Conservation (phyloP, 2,113 vertebrate species). For the Lutjanus erythropterus region DNA sequence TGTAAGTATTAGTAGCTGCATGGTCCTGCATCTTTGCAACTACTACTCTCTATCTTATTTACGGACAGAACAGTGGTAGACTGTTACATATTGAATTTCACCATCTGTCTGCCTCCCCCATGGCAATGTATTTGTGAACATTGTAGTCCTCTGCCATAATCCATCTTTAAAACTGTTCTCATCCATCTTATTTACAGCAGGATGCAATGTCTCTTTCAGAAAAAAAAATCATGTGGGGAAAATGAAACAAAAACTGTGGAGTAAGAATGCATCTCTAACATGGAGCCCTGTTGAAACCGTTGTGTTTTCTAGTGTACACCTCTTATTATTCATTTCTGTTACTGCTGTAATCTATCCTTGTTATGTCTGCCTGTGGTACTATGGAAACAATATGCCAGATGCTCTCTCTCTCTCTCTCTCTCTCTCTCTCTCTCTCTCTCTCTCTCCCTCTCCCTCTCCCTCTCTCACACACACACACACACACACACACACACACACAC, state of each 20-base stretch:
- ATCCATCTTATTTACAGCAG: constrained; percentile 34
- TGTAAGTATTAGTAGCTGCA: neutral
- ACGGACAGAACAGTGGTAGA: neutral
- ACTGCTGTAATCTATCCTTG: constrained; percentile 23
- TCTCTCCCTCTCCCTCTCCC: neutral
- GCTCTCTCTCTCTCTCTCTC: neutral
- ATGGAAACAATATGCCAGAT: constrained; percentile 20
- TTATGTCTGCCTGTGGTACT: constrained; percentile 7
- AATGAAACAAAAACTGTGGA: neutral
- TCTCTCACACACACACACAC: neutral
- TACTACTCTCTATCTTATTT: neutral
- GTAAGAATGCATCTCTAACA: neutral
- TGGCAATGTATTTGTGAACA: constrained; percentile 4
- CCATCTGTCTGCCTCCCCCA: neutral
- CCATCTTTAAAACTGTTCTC: constrained; percentile 30
- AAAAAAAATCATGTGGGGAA: neutral
- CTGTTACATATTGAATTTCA: constrained; percentile 6
- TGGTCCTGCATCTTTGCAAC: neutral
- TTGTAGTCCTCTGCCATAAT: constrained; percentile 2
- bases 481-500: neutral
- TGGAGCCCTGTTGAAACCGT: neutral
- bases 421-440: neutral
- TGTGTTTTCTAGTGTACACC: neutral
- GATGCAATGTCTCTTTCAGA: constrained; percentile 1
- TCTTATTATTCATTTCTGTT: constrained; percentile 20